phyloP scores from a whole-genome alignment of 2,113 vertebrate genomes.

The Megalops atlanticus region DNA sequence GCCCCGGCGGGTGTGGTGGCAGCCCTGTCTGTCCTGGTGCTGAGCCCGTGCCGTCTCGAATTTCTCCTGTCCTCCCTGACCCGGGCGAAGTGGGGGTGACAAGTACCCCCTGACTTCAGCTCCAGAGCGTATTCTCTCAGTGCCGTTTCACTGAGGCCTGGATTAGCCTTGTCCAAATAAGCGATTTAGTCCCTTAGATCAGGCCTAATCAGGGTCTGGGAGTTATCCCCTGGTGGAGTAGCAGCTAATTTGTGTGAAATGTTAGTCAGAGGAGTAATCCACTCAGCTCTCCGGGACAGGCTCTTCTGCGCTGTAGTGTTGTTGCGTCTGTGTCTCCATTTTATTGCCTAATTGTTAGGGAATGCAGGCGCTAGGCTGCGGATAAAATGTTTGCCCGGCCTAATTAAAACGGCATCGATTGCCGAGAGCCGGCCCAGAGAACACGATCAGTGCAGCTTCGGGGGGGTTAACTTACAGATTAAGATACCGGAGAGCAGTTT shows the following conservation, averaged over 20 bases:
- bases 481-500: conserved; percentile 16
- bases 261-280: not conserved
- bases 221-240: not conserved
- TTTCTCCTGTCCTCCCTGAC: not conserved
- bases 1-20: no score
- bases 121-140: not conserved
- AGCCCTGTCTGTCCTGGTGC: not conserved
- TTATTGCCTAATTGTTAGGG: not conserved
- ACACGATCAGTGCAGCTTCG: not conserved
- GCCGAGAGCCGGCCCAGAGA: conserved; percentile 4
- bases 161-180: not conserved
- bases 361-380: not conserved
- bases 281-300: not conserved
- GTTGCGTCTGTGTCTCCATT: not conserved
- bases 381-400: conserved; percentile 19
- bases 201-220: not conserved
- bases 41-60: not conserved
- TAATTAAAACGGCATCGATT: conserved; percentile 29
- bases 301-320: not conserved
- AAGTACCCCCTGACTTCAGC: not conserved
- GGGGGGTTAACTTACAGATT: conserved; percentile 8
- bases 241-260: not conserved
- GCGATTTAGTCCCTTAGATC: not conserved
- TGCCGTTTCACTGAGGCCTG: not conserved
- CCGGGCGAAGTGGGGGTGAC: not conserved